These are phyloP conservation scores for Rhyacophila evoluta DNA, from an alignment of 2,888 invertebrate species.

Conservation along the genomic window DNA sequence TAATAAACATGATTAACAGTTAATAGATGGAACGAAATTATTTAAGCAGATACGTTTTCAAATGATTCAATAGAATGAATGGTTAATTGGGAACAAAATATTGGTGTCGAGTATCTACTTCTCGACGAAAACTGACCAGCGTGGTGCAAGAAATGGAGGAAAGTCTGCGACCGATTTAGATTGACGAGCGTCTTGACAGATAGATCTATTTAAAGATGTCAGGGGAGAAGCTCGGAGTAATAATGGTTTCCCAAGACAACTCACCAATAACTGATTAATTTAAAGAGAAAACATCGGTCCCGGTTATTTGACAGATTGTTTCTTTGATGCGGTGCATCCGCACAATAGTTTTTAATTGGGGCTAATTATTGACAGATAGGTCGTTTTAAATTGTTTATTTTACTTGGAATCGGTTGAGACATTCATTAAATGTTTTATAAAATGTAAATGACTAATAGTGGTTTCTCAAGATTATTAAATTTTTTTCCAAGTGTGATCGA, in stretches of 20 bases:
- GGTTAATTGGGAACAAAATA: no score
- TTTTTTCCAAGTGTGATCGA: no score
- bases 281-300: no score
- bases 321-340: background rate
- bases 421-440: background rate
- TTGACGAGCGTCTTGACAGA: background rate
- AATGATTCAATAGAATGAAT: no score
- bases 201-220: background rate
- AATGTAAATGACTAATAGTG: background rate
- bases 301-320: background rate
- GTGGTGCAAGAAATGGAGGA: background rate
- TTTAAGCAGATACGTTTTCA: no score
- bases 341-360: background rate
- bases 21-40: no score
- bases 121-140: constrained; percentile 5
- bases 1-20: no score
- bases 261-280: background rate
- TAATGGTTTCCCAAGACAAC: background rate
- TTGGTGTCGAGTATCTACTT: no score
- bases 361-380: constrained; percentile 17
- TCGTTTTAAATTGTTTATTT: background rate
- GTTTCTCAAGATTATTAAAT: background rate
- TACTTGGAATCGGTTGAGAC: background rate
- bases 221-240: background rate
- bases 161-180: background rate